Evolutionary conservation across 2,888 invertebrate species (phyloP), one percentile per base, ranked within the genome.

Genomic region (Philonicus albiceps): DNA sequence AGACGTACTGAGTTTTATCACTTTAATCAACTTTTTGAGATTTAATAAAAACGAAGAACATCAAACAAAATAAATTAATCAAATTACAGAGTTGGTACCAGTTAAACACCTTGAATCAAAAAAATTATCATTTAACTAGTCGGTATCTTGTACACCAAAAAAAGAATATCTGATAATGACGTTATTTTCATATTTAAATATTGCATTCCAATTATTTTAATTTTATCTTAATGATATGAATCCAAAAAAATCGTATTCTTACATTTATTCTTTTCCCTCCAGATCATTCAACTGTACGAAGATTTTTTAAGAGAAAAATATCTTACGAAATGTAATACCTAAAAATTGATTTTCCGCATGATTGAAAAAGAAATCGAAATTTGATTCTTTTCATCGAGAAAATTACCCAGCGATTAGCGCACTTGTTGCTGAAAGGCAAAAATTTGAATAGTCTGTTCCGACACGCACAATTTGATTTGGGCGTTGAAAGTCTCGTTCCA

Each of bases 311-410:
- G 64, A 4, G 27, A 2, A 74, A 31, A 34, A 34, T 1, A 74
- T 19, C 43, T 40, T 43, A 40, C 27, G 11, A 76, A 19, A 76
- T 34, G 40, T 37, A 5, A 19, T 22, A 11, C 40, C 11, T 76
- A n/a, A 19, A 34, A 34, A 31, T 74, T 64, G 22, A 11, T 4
- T 76, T 76, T 76, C 37, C 40, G 40, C 76, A 76, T 76, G 76
- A 76, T 16, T 37, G 76, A 34, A 76, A 40, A 76, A 76, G 76
- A 76, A 76, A 76, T 76, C 76, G 43, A 76, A 75, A 40, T 76
- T 76, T 13, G 22, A 37, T 76, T 76, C 40, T 34, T n/a, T 22
- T 13, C 37, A 40, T 22, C 27, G 64, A 64, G 75, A 22, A 76
- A 76, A 76, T 76, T 22, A 40, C 22, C 55, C 8, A 55, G 55